These are phyloP conservation scores for Ptychobarbus kaznakovi DNA, from an alignment of 2,797 vertebrate genomes.

Conservation along the genomic window DNA sequence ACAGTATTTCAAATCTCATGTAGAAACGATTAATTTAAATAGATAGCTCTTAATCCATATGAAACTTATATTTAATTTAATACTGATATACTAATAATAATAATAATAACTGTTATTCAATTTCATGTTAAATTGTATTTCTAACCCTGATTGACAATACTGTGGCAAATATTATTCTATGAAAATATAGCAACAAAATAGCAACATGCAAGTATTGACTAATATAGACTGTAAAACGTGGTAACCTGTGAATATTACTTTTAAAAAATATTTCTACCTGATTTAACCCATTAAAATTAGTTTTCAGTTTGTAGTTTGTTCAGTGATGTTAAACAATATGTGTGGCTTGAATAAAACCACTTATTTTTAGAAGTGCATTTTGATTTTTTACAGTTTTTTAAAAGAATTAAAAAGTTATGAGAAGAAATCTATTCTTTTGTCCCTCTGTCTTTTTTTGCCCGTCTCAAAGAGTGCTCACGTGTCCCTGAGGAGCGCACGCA, in stretches of 20 bases:
- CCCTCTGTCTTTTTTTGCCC: conserved; percentile 66
- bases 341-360: neutral
- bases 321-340: neutral
- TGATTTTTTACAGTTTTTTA: conserved; percentile 1
- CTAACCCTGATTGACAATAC: neutral
- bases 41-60: no score
- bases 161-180: neutral
- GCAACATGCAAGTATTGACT: no score
- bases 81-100: no score
- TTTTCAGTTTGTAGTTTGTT: neutral
- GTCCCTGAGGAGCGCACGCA: conserved; percentile 63
- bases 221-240: neutral
- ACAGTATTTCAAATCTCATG: no score
- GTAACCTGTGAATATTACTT: neutral
- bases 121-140: no score
- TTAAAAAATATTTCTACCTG: neutral
- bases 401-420: conserved; percentile 14
- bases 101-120: no score
- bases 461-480: conserved; percentile 63
- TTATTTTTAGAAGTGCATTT: neutral
- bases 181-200: no score
- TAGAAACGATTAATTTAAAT: no score
- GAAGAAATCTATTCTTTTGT: conserved; percentile 63
- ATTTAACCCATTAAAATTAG: neutral
- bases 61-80: no score